Percentiles rank a stretch among this genome's conserved stretches.
Evolutionary conservation across 37 sponge, comb jelly and placozoan genomes (phyloP).

Genomic region (Chondrosia reniformis): DNA sequence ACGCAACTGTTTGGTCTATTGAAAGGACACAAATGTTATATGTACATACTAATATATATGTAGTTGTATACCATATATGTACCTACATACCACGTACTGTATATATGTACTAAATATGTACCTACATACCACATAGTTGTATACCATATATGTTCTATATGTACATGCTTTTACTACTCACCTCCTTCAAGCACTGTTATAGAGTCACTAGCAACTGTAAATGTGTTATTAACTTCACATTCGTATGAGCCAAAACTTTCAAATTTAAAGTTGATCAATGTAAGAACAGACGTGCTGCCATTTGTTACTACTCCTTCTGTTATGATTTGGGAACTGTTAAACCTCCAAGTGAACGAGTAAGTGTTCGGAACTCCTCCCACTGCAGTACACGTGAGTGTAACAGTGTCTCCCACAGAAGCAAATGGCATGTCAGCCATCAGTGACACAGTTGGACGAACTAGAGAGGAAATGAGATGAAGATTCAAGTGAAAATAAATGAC

Average conservation of each 20-base stretch:
- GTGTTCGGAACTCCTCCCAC: background rate
- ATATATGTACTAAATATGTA: too few species aligned
- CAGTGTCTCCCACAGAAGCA: slow-evolving; percentile 1
- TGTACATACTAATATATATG: too few species aligned
- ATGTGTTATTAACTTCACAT: background rate
- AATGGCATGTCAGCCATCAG: background rate
- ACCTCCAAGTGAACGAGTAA: slow-evolving; percentile 7
- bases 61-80: too few species aligned
- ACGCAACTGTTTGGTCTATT: background rate
- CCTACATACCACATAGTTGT: too few species aligned
- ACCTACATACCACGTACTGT: too few species aligned
- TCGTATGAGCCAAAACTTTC: background rate
- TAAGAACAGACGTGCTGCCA: background rate
- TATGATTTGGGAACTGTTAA: background rate
- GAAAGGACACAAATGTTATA: background rate
- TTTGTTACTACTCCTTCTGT: background rate
- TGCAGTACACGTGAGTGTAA: background rate
- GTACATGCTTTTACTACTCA: too few species aligned
- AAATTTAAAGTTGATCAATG: background rate
- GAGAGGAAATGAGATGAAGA: background rate
- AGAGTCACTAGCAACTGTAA: too few species aligned
- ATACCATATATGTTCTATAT: too few species aligned
- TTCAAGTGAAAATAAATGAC: too few species aligned
- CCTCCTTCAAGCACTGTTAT: too few species aligned
- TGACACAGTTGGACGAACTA: slow-evolving; percentile 15